Percentiles rank a stretch among this genome's conserved stretches.
Conservation (phyloP, 2,113 vertebrate genomes). For the Centropristis striata region DNA sequence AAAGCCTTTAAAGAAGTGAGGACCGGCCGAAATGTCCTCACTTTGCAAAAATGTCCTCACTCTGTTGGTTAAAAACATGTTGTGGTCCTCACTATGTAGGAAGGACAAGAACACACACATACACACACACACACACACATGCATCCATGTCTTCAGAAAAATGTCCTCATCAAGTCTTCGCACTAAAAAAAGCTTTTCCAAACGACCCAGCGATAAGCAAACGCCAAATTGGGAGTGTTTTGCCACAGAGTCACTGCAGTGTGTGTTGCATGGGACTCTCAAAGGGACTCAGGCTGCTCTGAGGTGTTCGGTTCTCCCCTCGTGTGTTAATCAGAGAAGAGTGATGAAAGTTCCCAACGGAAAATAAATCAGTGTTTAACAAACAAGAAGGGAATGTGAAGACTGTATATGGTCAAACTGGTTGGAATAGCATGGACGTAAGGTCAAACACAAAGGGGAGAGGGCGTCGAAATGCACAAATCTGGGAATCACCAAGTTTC, state of each 20-base stretch:
- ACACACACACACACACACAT: constrained; percentile 47
- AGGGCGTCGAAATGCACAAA: constrained; percentile 35
- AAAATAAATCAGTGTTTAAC: constrained; percentile 38
- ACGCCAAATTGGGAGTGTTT: constrained; percentile 68
- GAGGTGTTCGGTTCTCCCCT: constrained; percentile 22
- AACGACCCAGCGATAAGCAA: constrained; percentile 68
- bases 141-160: constrained; percentile 53
- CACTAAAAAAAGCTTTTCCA: constrained; percentile 58
- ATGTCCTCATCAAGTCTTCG: constrained; percentile 70
- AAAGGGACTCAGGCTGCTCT: constrained; percentile 14
- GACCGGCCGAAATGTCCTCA: no score
- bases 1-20: no score
- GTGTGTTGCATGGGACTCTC: constrained; percentile 28
- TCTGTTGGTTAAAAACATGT: no score
- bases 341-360: constrained; percentile 46
- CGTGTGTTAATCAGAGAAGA: constrained; percentile 36
- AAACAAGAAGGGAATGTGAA: constrained; percentile 38
- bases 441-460: constrained; percentile 36
- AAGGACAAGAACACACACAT: constrained; percentile 41
- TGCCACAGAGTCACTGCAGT: constrained; percentile 37
- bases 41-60: no score
- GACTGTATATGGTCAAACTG: constrained; percentile 5
- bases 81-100: no score
- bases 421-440: not conserved
- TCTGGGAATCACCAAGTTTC: constrained; percentile 9